Base-by-base conservation (phyloP, 2,113 vertebrate genomes). In the Herpetotheres cachinnans region DNA sequence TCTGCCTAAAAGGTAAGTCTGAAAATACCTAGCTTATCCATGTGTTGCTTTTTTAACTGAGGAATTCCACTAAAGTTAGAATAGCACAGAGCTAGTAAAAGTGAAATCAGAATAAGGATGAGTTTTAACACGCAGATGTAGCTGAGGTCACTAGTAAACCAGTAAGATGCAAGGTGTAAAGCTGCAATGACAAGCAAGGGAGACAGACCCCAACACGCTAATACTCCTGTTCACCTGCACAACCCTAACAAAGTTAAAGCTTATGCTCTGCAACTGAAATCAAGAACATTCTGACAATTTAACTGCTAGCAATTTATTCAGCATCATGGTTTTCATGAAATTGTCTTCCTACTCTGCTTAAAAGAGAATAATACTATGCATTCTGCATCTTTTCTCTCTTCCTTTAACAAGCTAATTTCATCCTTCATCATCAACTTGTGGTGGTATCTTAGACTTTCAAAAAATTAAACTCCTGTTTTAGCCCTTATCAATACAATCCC, bases 391-490 rank as follows among this genome's bases (percentile, higher is more conserved):
- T 84, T 82, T 56, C 13, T 66, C 34, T 71, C 16, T 47, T 91
- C 72, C 46, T 93, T 95, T 91, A 85, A 78, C 81, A 87, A 80
- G 40, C 15, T 62, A 81, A 91, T 92, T 98, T 97, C 89, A 94
- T 78, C 62, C 40, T 96, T 96, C 72, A 86, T 89, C 82, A 88
- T 93, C 93, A 96, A 38, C 52, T 85, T 93, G 38, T 59, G 56
- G 62, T 80, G 13, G 59, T 85, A 81, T 65, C 36, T 93, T 67
- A 95, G 87, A 66, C 42, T 93, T 93, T 66, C 15, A 76, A 89
- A 82, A 96, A 92, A 93, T 86, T 70, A 81, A 95, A 96, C 69
- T 97, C 34, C 67, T 86, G 47, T 76, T 95, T 77, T 62, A 95
- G 55, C 56, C n/a, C 40, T 93, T 93, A 90, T 94, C 77, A 65